Conservation (phyloP, 2,113 vertebrate genomes). For the Brachypteracias leptosomus region DNA sequence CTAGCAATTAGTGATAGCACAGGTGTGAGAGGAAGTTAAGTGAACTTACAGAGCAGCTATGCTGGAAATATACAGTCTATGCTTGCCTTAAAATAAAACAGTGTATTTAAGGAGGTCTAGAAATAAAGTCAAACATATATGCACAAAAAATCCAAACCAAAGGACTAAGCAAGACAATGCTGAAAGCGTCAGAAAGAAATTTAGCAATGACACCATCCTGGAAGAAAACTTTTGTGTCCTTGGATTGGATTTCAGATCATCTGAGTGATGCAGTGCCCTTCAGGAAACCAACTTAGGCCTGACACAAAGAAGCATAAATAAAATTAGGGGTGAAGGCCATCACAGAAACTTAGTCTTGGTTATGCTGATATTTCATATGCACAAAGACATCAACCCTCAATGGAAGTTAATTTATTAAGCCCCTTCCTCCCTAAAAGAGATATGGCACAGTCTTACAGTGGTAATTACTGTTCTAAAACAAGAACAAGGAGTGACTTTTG, state of each 20-base stretch:
- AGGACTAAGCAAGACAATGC: neutral
- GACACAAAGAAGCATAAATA: neutral
- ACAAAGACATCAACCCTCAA: neutral
- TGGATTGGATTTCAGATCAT: neutral
- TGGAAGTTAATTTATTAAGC: neutral
- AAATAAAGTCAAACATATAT: neutral
- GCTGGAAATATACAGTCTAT: neutral
- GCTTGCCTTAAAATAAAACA: neutral
- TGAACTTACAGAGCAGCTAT: neutral
- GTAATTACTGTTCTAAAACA: neutral
- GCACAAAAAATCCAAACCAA: rapidly evolving
- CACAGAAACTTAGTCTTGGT: neutral
- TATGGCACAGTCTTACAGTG: neutral
- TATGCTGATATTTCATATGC: neutral
- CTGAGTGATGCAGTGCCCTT: neutral
- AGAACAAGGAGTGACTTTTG: neutral
- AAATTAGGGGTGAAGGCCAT: neutral
- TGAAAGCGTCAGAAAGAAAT: neutral
- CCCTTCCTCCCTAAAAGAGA: neutral
- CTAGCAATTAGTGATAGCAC: constrained; percentile 33
- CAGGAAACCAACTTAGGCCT: neutral
- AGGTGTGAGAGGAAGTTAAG: constrained; percentile 35
- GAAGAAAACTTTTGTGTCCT: neutral
- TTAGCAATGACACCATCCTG: neutral
- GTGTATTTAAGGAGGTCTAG: neutral